Evolutionary conservation across 2,888 invertebrate genomes (phyloP).

Genomic region (Syrphus vitripennis): DNA sequence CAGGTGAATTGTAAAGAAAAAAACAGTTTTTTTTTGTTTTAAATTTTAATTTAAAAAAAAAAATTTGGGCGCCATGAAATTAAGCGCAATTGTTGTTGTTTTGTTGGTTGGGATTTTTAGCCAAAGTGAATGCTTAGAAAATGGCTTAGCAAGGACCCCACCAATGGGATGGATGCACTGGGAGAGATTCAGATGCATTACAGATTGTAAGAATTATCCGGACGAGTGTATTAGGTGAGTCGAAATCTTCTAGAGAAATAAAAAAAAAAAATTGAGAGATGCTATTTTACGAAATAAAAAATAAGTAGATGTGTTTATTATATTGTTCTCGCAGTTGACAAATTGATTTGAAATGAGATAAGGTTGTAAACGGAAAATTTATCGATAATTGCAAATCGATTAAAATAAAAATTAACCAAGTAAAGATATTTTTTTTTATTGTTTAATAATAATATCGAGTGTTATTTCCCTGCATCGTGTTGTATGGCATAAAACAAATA

Average conservation of each 20-base stretch:
- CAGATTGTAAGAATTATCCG: constrained; percentile 84
- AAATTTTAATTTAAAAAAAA: not conserved
- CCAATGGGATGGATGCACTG: constrained; percentile 88
- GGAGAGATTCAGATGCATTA: constrained; percentile 85
- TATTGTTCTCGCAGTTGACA: not conserved
- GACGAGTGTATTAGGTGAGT: constrained; percentile 85
- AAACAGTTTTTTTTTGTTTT: too few species aligned
- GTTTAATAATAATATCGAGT: too few species aligned
- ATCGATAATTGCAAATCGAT: not conserved
- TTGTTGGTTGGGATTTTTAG: not conserved
- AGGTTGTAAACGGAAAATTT: not conserved
- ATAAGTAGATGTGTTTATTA: too few species aligned
- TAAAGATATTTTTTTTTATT: too few species aligned
- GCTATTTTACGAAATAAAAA: too few species aligned
- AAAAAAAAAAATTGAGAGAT: too few species aligned
- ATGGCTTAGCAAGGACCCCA: constrained; percentile 85
- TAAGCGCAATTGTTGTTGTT: constrained; percentile 27
- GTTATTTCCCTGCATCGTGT: too few species aligned
- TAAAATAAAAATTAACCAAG: not conserved
- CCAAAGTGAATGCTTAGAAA: constrained; percentile 79
- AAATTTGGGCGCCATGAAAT: constrained; percentile 26
- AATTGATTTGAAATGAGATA: not conserved
- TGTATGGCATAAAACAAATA: too few species aligned
- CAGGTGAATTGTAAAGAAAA: constrained; percentile 18
- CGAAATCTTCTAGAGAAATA: not conserved